Evolutionary conservation across 2,888 invertebrate genomes (phyloP).

Genomic region (Rotaria macrura): DNA sequence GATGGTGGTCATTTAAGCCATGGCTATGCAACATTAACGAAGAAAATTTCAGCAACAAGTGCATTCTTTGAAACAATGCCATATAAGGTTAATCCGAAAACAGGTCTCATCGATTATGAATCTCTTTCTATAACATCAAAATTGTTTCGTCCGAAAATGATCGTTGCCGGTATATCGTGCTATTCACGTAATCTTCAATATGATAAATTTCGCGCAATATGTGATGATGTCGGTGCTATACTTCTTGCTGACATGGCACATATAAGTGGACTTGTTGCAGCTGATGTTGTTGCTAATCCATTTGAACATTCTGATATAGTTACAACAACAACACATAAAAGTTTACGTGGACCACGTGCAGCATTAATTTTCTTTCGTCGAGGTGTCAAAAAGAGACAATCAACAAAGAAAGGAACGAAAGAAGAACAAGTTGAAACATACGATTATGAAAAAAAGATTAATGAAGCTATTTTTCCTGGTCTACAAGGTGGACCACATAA

Average conservation of each 20-base stretch:
- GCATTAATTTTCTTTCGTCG: constrained; percentile 47
- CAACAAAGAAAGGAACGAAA: neutral
- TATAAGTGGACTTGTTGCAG: constrained; percentile 61
- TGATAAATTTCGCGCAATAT: constrained; percentile 49
- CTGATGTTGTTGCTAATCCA: constrained; percentile 75
- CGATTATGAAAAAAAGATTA: constrained; percentile 47
- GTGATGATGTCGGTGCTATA: constrained; percentile 44
- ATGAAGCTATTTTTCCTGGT: constrained; percentile 48
- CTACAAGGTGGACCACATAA: constrained; percentile 43
- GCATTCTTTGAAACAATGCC: constrained; percentile 98
- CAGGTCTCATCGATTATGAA: constrained; percentile 85
- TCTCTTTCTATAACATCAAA: constrained; percentile 68
- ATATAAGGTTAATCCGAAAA: constrained; percentile 69
- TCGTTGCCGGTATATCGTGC: constrained; percentile 65
- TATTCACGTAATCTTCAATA: constrained; percentile 55
- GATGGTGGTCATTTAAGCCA: constrained; percentile 79
- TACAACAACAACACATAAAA: constrained; percentile 88
- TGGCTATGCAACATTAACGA: constrained; percentile 75
- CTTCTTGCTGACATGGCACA: constrained; percentile 47
- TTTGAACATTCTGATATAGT: constrained; percentile 83
- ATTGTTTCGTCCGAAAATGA: constrained; percentile 78
- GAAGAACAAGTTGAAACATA: constrained; percentile 37
- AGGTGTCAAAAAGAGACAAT: neutral
- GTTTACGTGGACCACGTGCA: constrained; percentile 62
- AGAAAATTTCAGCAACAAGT: constrained; percentile 89